These are phyloP conservation scores for Gorilla gorilla DNA, from an alignment of 2,113 vertebrate genomes.

Conservation along the genomic window DNA sequence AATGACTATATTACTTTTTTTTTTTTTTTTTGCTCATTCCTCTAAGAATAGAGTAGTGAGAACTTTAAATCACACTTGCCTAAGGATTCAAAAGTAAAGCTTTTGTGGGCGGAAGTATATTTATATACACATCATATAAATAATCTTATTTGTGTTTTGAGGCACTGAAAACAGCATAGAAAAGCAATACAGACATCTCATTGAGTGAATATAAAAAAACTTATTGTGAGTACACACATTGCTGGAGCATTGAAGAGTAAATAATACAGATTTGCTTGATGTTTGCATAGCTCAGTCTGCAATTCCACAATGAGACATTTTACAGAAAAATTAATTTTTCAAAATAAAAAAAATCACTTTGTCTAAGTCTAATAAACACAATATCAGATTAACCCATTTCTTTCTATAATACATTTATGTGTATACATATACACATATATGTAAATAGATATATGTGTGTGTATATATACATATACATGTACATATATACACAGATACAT, in stretches of 20 bases:
- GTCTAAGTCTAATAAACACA: background rate
- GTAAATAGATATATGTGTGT: no score
- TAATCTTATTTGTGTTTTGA: conserved; percentile 68
- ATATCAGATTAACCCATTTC: background rate
- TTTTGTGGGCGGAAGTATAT: conserved; percentile 71
- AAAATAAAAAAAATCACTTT: background rate
- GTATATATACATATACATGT: rapidly evolving
- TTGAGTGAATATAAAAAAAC: conserved; percentile 9
- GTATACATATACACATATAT: no score
- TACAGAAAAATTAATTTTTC: conserved; percentile 6
- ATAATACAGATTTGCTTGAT: background rate
- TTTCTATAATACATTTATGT: background rate
- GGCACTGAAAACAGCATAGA: conserved; percentile 30
- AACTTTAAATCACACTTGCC: conserved; percentile 73
- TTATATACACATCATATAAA: conserved; percentile 74
- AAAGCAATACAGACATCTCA: conserved; percentile 25
- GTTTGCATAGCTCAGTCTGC: background rate
- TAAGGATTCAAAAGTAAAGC: conserved; percentile 74
- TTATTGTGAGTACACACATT: background rate
- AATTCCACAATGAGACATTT: conserved; percentile 20
- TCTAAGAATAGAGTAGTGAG: conserved; percentile 56
- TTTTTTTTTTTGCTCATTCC: conserved; percentile 52
- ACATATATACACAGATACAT: no score
- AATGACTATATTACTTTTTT: conserved; percentile 61
- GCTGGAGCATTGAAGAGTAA: conserved; percentile 35